Conservation (phyloP, 2,113 vertebrate species). For the Heterotilapia buettikoferi region DNA sequence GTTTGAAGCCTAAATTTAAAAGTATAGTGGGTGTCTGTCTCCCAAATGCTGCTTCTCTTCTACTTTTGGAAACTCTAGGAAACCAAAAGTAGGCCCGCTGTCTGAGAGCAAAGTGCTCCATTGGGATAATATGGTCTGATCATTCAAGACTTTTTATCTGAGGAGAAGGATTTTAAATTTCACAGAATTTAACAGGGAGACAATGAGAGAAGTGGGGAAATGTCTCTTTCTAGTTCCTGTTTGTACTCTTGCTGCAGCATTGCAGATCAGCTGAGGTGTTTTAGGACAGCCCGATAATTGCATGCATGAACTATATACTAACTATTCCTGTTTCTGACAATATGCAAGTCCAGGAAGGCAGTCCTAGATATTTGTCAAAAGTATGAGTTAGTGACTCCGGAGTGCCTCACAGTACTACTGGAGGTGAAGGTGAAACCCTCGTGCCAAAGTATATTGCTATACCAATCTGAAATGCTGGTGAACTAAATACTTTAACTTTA, state of each 20-base stretch:
- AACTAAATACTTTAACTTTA: neutral
- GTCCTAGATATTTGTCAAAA: neutral
- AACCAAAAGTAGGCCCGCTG: rapidly evolving
- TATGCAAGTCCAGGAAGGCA: neutral
- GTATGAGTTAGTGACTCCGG: neutral
- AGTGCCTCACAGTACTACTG: neutral
- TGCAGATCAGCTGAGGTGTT: neutral
- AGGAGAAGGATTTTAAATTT: neutral
- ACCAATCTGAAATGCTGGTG: neutral
- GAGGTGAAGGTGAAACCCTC: neutral
- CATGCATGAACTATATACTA: neutral
- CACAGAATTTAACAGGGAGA: neutral
- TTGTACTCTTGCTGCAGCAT: neutral
- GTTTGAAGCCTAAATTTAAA: neutral
- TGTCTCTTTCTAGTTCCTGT: neutral
- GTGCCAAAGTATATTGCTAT: neutral
- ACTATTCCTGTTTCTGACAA: neutral
- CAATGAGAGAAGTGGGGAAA: neutral
- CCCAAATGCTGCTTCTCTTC: neutral
- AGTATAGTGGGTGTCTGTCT: neutral
- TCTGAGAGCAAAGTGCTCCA: neutral
- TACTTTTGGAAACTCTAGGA: neutral
- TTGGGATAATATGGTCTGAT: neutral
- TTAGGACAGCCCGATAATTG: neutral
- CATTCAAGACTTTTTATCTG: neutral